A percentile compares a stretch with the other conserved stretches of the same genome.
Evolutionary conservation across 2,888 invertebrate species (phyloP).

Genomic region (Tachina grossa): DNA sequence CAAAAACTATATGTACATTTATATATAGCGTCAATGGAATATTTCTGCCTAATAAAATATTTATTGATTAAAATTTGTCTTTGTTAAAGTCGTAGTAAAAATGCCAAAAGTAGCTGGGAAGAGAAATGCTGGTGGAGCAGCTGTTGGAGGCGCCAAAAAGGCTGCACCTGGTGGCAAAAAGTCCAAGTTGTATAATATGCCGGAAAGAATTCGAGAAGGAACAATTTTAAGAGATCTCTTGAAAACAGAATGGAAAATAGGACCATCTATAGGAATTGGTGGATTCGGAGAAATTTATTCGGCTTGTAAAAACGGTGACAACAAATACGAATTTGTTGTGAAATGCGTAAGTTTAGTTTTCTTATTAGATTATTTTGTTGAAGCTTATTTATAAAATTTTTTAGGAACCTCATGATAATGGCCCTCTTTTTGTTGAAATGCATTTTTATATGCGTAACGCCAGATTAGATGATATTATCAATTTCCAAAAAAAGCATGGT

Average conservation of each 20-base stretch:
- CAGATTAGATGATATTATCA: constrained; percentile 83
- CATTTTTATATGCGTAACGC: constrained; percentile 91
- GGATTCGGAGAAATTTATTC: constrained; percentile 97
- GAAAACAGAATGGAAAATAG: constrained; percentile 93
- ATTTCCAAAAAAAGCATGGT: constrained; percentile 72
- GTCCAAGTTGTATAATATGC: constrained; percentile 79
- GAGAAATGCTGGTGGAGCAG: constrained; percentile 70
- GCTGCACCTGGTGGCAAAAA: constrained; percentile 76
- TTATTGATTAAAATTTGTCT: not conserved
- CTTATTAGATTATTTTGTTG: not conserved
- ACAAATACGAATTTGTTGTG: constrained; percentile 87
- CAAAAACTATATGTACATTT: no score
- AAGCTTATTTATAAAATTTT: not conserved
- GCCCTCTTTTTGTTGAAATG: constrained; percentile 86
- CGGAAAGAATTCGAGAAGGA: constrained; percentile 84
- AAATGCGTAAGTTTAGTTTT: constrained; percentile 88
- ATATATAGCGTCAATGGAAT: not conserved
- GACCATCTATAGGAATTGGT: constrained; percentile 93
- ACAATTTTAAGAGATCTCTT: constrained; percentile 89
- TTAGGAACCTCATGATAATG: constrained; percentile 76
- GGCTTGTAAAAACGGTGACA: constrained; percentile 86
- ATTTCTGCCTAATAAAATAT: constrained; percentile 13
- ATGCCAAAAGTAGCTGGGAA: constrained; percentile 77
- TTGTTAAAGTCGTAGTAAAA: not conserved
- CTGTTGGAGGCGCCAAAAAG: constrained; percentile 72